Conservation (phyloP, 2,113 vertebrate species). For the Tringa solitaria region DNA sequence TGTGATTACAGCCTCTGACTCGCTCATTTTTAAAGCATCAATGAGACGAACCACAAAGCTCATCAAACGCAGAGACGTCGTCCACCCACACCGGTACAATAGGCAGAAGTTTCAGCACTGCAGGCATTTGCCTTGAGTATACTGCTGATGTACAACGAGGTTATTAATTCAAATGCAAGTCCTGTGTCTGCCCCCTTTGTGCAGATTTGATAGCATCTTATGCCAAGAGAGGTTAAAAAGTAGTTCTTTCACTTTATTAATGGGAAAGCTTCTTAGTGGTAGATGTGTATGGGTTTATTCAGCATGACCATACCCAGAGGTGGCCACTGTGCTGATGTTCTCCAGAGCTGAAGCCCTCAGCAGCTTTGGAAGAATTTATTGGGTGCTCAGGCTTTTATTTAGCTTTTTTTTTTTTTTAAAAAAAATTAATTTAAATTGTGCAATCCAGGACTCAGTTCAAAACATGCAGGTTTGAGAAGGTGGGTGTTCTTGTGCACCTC, state of each 20-base stretch:
- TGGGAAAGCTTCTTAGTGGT: background rate
- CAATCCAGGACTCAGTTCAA: background rate
- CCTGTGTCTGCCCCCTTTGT: background rate
- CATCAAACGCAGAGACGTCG: rapidly evolving
- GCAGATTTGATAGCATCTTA: background rate
- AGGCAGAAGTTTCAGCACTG: background rate
- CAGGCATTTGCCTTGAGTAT: background rate
- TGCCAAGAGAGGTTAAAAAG: background rate
- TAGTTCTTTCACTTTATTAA: background rate
- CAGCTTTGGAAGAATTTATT: background rate
- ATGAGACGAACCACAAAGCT: background rate
- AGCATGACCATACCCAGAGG: background rate
- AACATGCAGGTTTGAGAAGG: background rate
- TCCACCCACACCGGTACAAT: background rate
- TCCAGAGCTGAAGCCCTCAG: background rate
- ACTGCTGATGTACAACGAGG: background rate
- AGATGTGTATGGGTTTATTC: background rate
- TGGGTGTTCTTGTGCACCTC: rapidly evolving
- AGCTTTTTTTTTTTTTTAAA: background rate
- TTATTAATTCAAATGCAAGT: background rate
- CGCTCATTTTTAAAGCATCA: rapidly evolving
- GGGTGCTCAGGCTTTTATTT: background rate
- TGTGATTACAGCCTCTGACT: background rate
- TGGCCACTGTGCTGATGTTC: background rate
- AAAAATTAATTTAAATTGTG: background rate